phyloP scores from a whole-genome alignment of 2,113 vertebrate genomes.

The Albula goreensis region DNA sequence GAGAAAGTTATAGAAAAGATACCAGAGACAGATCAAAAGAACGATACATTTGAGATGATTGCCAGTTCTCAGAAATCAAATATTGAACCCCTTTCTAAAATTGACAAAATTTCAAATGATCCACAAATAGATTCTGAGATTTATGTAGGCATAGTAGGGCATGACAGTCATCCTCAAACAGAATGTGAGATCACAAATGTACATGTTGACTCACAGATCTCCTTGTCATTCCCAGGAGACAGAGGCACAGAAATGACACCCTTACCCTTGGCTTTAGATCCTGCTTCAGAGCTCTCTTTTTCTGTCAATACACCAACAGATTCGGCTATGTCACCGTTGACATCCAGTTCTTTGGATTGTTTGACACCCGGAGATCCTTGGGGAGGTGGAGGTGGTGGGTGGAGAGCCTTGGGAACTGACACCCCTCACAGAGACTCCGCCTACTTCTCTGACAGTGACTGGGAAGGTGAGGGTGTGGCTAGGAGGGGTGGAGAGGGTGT shows the following conservation, averaged over 20 bases:
- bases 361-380: conserved; percentile 76
- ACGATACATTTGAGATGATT: conserved; percentile 3
- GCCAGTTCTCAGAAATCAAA: background rate
- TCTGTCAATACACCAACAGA: conserved; percentile 71
- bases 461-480: conserved; percentile 68
- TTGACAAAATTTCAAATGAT: background rate
- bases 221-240: conserved; percentile 28
- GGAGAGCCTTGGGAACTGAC: conserved; percentile 73
- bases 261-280: conserved; percentile 40
- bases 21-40: conserved; percentile 13
- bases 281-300: conserved; percentile 54
- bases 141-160: background rate
- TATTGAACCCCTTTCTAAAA: background rate
- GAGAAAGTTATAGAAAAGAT: conserved; percentile 2
- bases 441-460: conserved; percentile 81
- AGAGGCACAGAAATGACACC: conserved; percentile 21
- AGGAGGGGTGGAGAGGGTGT: conserved; percentile 63
- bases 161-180: conserved; percentile 2
- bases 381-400: conserved; percentile 64
- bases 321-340: conserved; percentile 71
- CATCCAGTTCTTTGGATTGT: conserved; percentile 71
- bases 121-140: conserved; percentile 8
- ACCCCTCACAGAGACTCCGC: conserved; percentile 80
- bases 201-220: conserved; percentile 14
- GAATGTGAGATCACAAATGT: conserved; percentile 18